Evolutionary conservation across 1,140 invertebrate genomes (phyloP).

Genomic region (Panagrolaimus sp.): DNA sequence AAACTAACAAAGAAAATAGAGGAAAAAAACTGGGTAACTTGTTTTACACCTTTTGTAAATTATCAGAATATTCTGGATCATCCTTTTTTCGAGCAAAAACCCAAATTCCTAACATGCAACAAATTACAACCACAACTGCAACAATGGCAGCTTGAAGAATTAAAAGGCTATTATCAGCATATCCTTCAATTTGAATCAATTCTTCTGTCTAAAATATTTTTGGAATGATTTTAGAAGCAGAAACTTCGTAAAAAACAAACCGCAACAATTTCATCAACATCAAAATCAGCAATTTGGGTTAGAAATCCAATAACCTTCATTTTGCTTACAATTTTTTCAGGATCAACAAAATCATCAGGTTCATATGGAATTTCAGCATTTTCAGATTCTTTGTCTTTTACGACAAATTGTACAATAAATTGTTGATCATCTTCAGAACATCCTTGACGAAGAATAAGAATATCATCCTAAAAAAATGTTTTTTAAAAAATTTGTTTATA

Average conservation of each 20-base stretch:
- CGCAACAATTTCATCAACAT: slow-evolving; percentile 5
- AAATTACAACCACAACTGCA: neutral
- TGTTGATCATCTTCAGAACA: slow-evolving; percentile 14
- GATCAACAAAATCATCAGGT: slow-evolving; percentile 12
- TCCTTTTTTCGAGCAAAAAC: neutral
- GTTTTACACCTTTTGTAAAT: slow-evolving; percentile 4
- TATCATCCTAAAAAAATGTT: slow-evolving; percentile 6
- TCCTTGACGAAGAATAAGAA: slow-evolving; percentile 13
- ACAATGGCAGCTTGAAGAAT: neutral
- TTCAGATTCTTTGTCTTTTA: slow-evolving; percentile 7
- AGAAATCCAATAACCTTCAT: slow-evolving; percentile 10
- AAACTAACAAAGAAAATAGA: too few species aligned
- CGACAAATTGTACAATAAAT: slow-evolving; percentile 9
- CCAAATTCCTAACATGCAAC: slow-evolving; percentile 1
- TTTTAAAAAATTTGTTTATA: neutral
- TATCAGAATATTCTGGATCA: slow-evolving; percentile 15
- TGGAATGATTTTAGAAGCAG: neutral
- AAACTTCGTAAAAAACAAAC: neutral
- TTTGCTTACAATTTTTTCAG: neutral
- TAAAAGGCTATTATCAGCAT: slow-evolving; percentile 1
- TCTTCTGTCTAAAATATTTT: neutral
- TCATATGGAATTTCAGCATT: slow-evolving; percentile 12
- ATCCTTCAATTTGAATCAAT: slow-evolving; percentile 12
- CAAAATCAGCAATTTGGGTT: slow-evolving; percentile 8
- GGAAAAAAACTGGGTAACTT: too few species aligned